These are phyloP conservation scores for Melanostoma scalare DNA, from an alignment of 2,888 invertebrate genomes.

Conservation along the genomic window DNA sequence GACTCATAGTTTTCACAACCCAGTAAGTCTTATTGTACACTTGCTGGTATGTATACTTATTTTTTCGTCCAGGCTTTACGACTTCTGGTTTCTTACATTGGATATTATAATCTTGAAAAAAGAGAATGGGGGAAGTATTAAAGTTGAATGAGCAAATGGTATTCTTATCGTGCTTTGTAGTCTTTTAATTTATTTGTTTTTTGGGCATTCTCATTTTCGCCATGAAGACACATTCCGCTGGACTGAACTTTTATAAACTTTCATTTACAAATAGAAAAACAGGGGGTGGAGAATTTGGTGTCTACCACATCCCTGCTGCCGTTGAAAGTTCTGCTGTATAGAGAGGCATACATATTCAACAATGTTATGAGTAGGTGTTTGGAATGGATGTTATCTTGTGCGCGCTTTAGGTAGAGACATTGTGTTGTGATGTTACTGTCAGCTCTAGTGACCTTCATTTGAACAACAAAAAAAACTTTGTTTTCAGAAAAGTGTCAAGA, in stretches of 20 bases:
- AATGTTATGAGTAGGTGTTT: too few relatives aligned
- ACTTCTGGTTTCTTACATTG: slow-evolving; percentile 54
- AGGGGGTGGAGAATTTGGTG: too few relatives aligned
- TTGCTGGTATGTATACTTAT: slow-evolving; percentile 1
- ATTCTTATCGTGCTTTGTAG: background rate
- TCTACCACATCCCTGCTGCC: too few relatives aligned
- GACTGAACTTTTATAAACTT: slow-evolving; percentile 17
- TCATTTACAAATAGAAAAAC: background rate
- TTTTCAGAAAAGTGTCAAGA: too few relatives aligned
- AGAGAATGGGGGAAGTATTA: slow-evolving; percentile 26
- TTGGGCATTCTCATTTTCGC: slow-evolving; percentile 34
- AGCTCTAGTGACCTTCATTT: too few relatives aligned
- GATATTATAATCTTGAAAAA: slow-evolving; percentile 12
- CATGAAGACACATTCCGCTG: slow-evolving; percentile 35
- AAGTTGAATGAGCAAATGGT: slow-evolving; percentile 8
- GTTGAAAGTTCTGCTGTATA: too few relatives aligned
- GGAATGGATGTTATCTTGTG: too few relatives aligned
- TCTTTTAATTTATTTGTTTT: background rate
- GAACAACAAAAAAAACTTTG: too few relatives aligned
- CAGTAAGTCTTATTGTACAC: slow-evolving; percentile 52
- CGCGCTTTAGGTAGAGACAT: too few relatives aligned
- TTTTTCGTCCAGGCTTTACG: slow-evolving; percentile 23
- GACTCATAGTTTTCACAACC: slow-evolving; percentile 58
- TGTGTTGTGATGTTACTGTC: too few relatives aligned
- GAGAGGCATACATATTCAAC: too few relatives aligned